Evolutionary conservation across 2,113 vertebrate genomes (phyloP), one percentile per base, ranked within the genome.

Genomic region (Megaceryle torquata): DNA sequence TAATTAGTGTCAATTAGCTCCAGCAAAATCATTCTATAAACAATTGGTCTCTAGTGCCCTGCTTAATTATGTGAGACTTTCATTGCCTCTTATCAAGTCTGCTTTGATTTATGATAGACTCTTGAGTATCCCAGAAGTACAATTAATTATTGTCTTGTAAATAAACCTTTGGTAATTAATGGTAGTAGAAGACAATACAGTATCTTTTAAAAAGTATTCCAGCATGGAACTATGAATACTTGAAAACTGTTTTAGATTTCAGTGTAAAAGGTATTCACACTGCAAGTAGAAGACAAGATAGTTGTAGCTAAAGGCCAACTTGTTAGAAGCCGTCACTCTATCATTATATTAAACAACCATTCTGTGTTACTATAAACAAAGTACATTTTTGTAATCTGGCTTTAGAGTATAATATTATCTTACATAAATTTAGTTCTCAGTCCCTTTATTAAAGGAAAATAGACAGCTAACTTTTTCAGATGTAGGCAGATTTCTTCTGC

Each of bases 1-100:
- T 99, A 99, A 99, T 99, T 99, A 99, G 98, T 99, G 99, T 99
- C 99, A 99, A 99, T 99, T 99, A 99, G 99, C 99, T 97, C 98
- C 98, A 98, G 99, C 98, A 99, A 99, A 99, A 99, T 99, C 98
- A 99, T 98, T 99, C 98, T 95, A 97, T 98, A 99, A 99, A 99
- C 99, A 99, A 99, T 99, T 99, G 99, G 99, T 99, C 99, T 99
- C 99, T 97, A 98, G 99, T 99, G 99, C 98, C 98, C 97, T 96
- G 98, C 98, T 99, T 99, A 99, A 99, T 99, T 99, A 99, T 97
- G 97, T 99, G 98, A 98, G 98, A 99, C 98, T 99, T 99, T 99
- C 98, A 98, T 97, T 11, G 97, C 98, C 98, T 98, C 99, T 99
- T 99, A 99, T 99, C 99, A 99, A 98, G 98, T 98, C 97, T 98